These are phyloP conservation scores for Gymnoscopelus microlampas DNA, from an alignment of 2,797 vertebrate genomes.

Conservation along the genomic window DNA sequence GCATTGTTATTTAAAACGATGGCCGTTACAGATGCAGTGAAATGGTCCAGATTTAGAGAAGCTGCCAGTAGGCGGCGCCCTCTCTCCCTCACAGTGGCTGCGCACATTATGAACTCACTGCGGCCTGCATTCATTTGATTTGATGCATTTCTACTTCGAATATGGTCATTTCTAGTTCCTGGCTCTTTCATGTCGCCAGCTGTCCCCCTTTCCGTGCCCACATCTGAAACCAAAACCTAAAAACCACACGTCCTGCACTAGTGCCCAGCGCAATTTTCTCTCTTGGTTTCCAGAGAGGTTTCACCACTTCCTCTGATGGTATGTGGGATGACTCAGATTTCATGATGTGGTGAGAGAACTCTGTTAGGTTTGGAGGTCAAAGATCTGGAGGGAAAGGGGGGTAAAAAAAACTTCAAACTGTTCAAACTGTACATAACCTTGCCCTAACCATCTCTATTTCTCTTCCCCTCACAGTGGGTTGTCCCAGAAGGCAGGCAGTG, in stretches of 20 bases:
- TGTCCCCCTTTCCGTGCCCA: constrained; percentile 9
- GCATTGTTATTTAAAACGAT: background rate
- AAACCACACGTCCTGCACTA: constrained; percentile 10
- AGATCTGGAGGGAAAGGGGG: constrained; percentile 5
- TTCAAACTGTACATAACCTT: constrained; percentile 8
- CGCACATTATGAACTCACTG: background rate
- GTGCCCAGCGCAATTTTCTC: background rate
- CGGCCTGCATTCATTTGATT: background rate
- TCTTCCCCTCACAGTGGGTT: constrained; percentile 81
- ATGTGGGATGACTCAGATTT: constrained; percentile 1
- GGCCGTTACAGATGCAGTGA: background rate
- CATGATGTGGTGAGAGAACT: constrained; percentile 5
- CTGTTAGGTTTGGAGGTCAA: constrained; percentile 13
- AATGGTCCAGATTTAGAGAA: background rate
- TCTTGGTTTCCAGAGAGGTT: constrained; percentile 1
- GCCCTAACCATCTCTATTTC: background rate
- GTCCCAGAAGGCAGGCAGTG: constrained; percentile 88
- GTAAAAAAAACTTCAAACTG: constrained; percentile 1
- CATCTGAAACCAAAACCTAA: constrained; percentile 8
- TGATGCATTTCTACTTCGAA: background rate
- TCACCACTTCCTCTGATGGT: constrained; percentile 7
- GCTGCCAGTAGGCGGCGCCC: constrained; percentile 54
- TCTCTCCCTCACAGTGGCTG: background rate
- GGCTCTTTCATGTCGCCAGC: constrained; percentile 24
- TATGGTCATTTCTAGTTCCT: constrained; percentile 7